phyloP scores from a whole-genome alignment of 2,888 invertebrate genomes.

The Buathra laborator region DNA sequence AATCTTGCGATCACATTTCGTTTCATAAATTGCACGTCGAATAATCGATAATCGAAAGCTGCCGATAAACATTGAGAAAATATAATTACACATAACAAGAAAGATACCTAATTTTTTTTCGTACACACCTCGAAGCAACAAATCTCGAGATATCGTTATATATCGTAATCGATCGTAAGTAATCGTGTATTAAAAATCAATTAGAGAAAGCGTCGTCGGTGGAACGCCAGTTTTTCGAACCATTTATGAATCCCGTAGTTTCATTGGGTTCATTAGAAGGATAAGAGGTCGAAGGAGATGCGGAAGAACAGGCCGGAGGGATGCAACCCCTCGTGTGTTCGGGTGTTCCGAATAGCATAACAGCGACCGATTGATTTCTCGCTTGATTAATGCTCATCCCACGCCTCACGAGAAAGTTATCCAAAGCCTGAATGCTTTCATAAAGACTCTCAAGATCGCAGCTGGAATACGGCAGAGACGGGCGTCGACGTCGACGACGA shows the following conservation, averaged over 20 bases:
- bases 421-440: conserved; percentile 79
- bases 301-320: conserved; percentile 36
- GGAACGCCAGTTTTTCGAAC: conserved; percentile 73
- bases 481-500: conserved; percentile 46
- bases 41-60: not conserved
- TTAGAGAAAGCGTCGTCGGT: conserved; percentile 72
- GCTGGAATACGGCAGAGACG: conserved; percentile 69
- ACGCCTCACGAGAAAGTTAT: conserved; percentile 76
- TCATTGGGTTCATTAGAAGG: conserved; percentile 55
- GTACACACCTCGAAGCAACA: not conserved
- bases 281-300: conserved; percentile 17
- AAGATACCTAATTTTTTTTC: not conserved
- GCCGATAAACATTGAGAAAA: not conserved
- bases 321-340: conserved; percentile 66
- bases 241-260: conserved; percentile 60
- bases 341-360: conserved; percentile 76
- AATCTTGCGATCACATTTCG: not conserved
- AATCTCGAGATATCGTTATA: not conserved
- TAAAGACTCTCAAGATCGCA: conserved; percentile 79
- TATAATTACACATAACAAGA: not conserved
- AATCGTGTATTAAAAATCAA: conserved; percentile 49
- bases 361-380: conserved; percentile 68
- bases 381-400: conserved; percentile 48
- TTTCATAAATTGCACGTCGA: not conserved
- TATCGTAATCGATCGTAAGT: too few relatives aligned